These are phyloP conservation scores for Molossus alvarezi DNA, from an alignment of 2,797 vertebrate species.

Conservation along the genomic window DNA sequence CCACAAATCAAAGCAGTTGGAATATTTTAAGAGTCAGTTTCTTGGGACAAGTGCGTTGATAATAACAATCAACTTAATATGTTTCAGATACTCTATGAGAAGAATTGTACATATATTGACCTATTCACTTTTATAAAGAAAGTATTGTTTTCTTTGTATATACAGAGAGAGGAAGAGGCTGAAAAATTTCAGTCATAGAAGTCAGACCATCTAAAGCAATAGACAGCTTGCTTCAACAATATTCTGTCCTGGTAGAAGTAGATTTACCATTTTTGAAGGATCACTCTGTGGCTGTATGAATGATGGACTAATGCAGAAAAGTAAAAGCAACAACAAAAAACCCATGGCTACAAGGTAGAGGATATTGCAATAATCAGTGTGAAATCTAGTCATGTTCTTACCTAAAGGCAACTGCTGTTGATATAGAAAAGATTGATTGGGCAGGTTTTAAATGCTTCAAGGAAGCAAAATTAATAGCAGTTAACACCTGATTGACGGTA, in stretches of 20 bases:
- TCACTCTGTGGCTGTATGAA: background rate
- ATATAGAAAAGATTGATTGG: background rate
- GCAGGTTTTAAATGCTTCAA: background rate
- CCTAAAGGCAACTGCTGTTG: background rate
- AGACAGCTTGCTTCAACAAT: background rate
- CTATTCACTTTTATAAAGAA: slow-evolving; percentile 38
- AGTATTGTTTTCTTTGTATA: background rate
- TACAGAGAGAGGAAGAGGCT: background rate
- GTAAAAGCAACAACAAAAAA: background rate
- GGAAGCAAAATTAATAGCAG: background rate
- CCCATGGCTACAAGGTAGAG: background rate
- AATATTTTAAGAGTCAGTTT: background rate
- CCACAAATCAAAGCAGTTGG: background rate
- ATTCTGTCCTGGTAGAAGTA: background rate
- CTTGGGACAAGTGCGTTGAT: background rate
- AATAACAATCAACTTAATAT: background rate
- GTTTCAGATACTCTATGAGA: background rate
- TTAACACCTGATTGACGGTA: background rate
- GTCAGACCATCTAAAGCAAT: background rate
- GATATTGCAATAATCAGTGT: background rate
- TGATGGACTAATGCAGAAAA: background rate
- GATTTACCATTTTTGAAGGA: background rate
- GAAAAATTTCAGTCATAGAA: background rate
- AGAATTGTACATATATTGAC: background rate
- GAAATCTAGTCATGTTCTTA: slow-evolving; percentile 37